Base-by-base conservation (phyloP, 2,888 invertebrate genomes). In the Drepana falcataria region DNA sequence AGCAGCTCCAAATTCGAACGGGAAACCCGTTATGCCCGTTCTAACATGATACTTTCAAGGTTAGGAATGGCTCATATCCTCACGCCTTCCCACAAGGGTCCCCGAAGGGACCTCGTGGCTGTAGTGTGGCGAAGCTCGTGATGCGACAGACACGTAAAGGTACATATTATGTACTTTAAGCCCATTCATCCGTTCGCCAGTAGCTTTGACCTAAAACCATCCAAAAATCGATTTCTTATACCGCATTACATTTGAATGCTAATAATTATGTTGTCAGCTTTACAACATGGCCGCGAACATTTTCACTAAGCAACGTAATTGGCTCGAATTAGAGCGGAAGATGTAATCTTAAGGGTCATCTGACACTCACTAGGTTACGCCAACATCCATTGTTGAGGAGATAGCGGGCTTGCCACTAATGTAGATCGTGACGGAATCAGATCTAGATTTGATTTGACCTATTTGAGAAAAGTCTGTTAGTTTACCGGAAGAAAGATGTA, bases 341-440 rank as follows among this genome's bases (percentile, higher is more conserved):
- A 71, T 52, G 49, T 59, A 72, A 79, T 80, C 80, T 66, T 51
- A 67, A 73, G 74, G 80, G 76, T 73, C 77, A 79, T 80, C 80
- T 69, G 53, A 59, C 65, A 70, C 68, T 75, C 65, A 79, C 69
- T 73, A 63, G 70, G 71, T 69, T 73, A 74, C 71, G 68, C 69
- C 67, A 66, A 66, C 64, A 64, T 59, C 57, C 65, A 73, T 77
- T 77, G 77, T 77, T 59, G 57, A 51, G 59, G 55, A 58, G 63
- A 64, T 64, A 44, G 9, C 44, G 44, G 44, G 37, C 6, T 44
- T 44, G 44, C 44, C 9, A 9, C 44, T 44, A 44, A 44, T 44
- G 44, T 9, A 44, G 44, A 44, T 44, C 44, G 44, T 44, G 44
- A 44, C 44, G 44, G 44, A 44, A 44, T 44, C 44, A 9, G 44